Percentiles rank a stretch among this genome's conserved stretches.
Conservation (phyloP, 2,113 vertebrate genomes). For the Bos javanicus region DNA sequence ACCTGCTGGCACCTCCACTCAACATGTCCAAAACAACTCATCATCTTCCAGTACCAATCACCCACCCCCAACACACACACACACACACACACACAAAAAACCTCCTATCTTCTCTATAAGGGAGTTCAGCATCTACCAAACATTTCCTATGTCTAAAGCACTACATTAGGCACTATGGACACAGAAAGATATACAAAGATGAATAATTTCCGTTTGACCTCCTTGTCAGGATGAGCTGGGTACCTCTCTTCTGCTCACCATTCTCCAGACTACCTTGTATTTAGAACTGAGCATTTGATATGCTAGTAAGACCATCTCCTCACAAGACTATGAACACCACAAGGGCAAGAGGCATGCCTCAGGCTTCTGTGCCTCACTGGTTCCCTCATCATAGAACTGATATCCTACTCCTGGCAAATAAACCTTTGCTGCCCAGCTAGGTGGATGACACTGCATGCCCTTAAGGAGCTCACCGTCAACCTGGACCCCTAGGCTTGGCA, state of each 20-base stretch:
- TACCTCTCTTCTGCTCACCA: not conserved
- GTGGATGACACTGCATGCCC: not conserved
- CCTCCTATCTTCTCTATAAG: slow-evolving; percentile 4
- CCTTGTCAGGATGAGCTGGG: not conserved
- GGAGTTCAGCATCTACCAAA: not conserved
- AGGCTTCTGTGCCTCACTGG: not conserved
- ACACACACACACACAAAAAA: not conserved
- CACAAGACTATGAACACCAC: not conserved
- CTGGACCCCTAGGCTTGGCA: not conserved
- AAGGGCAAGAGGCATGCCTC: not conserved
- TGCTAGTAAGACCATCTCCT: not conserved
- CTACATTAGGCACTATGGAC: not conserved
- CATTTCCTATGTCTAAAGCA: not conserved
- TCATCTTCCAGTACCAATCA: not conserved
- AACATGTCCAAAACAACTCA: not conserved
- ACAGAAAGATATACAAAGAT: not conserved
- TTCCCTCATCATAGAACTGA: not conserved
- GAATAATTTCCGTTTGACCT: not conserved
- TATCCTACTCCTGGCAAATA: not conserved
- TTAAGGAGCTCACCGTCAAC: not conserved
- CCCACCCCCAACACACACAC: not conserved
- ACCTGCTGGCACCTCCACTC: not conserved
- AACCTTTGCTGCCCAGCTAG: not conserved
- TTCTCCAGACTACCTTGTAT: not conserved
- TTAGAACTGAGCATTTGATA: not conserved